These are phyloP conservation scores for Lamellibrachia satsuma DNA, from an alignment of 2,888 invertebrate species.

Conservation along the genomic window DNA sequence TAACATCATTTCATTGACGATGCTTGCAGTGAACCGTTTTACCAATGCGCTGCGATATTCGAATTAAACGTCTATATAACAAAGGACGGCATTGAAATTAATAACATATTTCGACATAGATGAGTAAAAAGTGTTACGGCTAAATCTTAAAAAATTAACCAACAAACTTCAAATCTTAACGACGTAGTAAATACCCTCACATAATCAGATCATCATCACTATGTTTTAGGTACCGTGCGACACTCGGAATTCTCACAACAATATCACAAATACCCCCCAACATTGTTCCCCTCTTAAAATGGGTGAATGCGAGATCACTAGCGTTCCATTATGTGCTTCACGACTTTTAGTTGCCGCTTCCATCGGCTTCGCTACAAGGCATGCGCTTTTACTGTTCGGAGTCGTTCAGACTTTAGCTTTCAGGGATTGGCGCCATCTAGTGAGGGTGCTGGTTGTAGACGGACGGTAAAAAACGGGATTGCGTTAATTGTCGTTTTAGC, in stretches of 20 bases:
- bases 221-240: neutral
- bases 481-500: neutral
- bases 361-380: neutral
- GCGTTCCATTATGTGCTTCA: neutral
- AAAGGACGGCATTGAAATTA: neutral
- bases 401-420: conserved; percentile 14
- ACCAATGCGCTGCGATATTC: neutral
- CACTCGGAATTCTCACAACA: neutral
- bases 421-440: neutral
- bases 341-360: neutral
- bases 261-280: neutral
- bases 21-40: neutral
- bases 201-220: neutral
- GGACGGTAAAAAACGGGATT: neutral
- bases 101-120: neutral
- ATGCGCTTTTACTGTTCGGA: neutral
- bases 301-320: conserved; percentile 3
- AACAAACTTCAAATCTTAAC: neutral
- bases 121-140: neutral
- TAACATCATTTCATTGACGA: neutral
- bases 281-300: neutral
- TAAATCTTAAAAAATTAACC: neutral
- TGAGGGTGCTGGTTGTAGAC: neutral
- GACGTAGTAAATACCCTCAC: neutral
- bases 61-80: neutral